Evolutionary conservation across 30 jellyfish, hydroid and myxozoan genomes (phyloP).

Genomic region (Pelagia noctiluca): DNA sequence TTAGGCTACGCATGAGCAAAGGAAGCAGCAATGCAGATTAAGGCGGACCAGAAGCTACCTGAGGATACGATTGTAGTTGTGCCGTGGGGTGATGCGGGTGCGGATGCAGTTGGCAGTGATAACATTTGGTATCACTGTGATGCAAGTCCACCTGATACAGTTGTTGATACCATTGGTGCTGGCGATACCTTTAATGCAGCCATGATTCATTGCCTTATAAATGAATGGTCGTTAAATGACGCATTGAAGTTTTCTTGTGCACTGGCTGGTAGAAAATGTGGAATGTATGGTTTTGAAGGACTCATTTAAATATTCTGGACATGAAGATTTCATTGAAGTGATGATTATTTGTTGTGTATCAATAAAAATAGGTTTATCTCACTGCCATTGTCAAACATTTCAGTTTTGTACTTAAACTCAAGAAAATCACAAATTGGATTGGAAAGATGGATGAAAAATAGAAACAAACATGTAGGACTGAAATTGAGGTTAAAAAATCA

Average conservation of each 20-base stretch:
- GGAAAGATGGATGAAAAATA: no score
- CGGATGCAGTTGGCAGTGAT: slow-evolving; percentile 50
- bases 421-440: no score
- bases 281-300: slow-evolving; percentile 21
- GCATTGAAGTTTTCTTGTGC: slow-evolving; percentile 14
- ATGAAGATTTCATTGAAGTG: no score
- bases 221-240: neutral
- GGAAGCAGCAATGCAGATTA: slow-evolving; percentile 47
- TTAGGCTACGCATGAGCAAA: slow-evolving; percentile 49
- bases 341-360: no score
- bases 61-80: slow-evolving; percentile 25
- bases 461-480: no score
- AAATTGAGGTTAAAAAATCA: no score
- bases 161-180: slow-evolving; percentile 79
- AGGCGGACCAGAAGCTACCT: slow-evolving; percentile 6
- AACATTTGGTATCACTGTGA: slow-evolving; percentile 14
- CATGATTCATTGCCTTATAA: neutral
- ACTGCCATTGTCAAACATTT: no score
- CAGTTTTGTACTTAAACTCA: no score
- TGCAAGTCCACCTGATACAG: slow-evolving; percentile 17
- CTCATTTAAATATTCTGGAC: no score
- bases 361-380: no score
- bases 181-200: slow-evolving; percentile 88
- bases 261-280: slow-evolving; percentile 48
- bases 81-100: slow-evolving; percentile 85